Conservation (phyloP, 1,140 invertebrate genomes). For the Diachasmimorpha longicaudata region DNA sequence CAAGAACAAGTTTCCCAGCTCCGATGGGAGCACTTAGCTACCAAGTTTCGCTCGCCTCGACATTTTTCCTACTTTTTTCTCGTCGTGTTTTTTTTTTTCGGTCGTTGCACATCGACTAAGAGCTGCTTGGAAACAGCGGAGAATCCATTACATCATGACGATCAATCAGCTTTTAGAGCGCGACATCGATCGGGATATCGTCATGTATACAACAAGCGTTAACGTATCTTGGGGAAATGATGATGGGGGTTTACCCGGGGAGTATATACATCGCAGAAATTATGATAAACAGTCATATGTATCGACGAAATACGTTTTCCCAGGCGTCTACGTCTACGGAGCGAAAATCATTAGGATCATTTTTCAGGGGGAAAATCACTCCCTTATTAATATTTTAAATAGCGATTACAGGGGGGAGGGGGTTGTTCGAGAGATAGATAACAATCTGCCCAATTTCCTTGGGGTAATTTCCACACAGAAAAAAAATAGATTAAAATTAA, state of each 20-base stretch:
- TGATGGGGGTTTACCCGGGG: not conserved
- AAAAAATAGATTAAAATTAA: too few relatives aligned
- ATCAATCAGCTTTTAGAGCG: conserved; percentile 28
- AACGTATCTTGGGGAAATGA: not conserved
- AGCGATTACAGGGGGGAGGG: not conserved
- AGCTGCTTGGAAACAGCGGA: not conserved
- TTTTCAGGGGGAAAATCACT: not conserved
- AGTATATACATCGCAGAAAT: not conserved
- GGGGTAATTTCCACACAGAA: not conserved
- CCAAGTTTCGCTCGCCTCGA: not conserved
- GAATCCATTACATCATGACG: conserved; percentile 25
- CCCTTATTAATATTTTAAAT: not conserved
- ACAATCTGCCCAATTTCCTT: not conserved
- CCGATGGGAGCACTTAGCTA: conserved; percentile 1
- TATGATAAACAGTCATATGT: not conserved
- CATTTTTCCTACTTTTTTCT: not conserved
- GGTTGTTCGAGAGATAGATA: not conserved
- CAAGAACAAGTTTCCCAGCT: not conserved
- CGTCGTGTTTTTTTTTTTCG: not conserved
- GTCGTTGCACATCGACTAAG: not conserved
- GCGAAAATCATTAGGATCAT: not conserved
- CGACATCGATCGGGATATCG: not conserved
- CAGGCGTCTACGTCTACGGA: not conserved
- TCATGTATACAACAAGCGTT: conserved; percentile 1
- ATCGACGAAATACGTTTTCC: not conserved